phyloP scores from a whole-genome alignment of 2,113 vertebrate genomes.

The Muntiacus muntjak region DNA sequence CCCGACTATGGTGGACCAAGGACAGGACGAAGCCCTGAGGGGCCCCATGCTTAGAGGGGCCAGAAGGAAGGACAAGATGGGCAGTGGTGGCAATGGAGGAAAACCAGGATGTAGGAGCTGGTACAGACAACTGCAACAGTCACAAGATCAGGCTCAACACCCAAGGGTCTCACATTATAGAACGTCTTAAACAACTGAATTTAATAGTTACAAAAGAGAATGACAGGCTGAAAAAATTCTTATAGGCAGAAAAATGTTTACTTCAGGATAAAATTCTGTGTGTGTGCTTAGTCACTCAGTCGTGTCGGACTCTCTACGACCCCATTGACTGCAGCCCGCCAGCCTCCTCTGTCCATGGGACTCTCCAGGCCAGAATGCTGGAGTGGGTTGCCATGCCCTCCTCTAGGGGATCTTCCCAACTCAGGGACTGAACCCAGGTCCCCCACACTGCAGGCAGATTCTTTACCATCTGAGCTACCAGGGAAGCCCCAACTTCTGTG shows the following conservation, averaged over 20 bases:
- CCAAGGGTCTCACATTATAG: not conserved
- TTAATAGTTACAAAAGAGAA: not conserved
- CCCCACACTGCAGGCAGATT: not conserved
- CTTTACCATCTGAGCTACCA: not conserved
- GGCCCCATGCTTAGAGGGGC: no score
- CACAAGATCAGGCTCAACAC: not conserved
- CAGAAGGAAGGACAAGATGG: not conserved
- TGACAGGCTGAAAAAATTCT: not conserved
- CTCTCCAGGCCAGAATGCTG: not conserved
- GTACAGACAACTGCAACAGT: not conserved
- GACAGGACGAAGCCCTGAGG: not conserved
- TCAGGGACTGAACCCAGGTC: not conserved
- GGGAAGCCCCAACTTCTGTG: not conserved
- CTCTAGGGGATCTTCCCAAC: not conserved
- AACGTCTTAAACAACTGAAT: not conserved
- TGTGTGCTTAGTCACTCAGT: not conserved
- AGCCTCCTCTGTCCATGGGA: not conserved
- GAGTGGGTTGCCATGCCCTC: not conserved
- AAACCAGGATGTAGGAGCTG: not conserved
- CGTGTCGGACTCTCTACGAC: fast-evolving
- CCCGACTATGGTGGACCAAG: not conserved
- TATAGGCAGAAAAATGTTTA: not conserved
- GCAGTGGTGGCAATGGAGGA: not conserved
- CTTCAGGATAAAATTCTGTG: not conserved
- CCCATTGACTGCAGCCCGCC: not conserved